A percentile compares a stretch with the other conserved stretches of the same genome.
These are phyloP conservation scores for Gallinago solitaria DNA, from an alignment of 2,797 vertebrate genomes.

Conservation along the genomic window DNA sequence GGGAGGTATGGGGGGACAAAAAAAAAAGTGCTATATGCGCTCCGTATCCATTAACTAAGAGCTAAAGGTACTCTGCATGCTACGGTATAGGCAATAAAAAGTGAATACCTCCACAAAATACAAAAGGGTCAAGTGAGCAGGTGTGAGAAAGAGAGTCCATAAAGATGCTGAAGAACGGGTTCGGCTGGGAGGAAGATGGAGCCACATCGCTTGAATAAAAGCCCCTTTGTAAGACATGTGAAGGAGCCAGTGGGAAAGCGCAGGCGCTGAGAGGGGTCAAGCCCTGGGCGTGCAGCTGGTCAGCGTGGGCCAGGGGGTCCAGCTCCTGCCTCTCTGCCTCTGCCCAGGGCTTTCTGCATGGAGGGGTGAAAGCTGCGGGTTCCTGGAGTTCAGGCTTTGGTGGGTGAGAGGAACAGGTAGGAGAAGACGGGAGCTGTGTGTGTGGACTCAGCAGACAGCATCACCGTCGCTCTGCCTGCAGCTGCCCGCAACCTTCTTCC, in stretches of 20 bases:
- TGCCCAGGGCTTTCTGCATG: background rate
- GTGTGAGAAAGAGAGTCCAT: background rate
- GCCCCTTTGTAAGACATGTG: background rate
- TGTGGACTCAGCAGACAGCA: background rate
- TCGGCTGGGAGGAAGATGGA: background rate
- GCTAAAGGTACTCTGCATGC: background rate
- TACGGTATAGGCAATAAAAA: background rate
- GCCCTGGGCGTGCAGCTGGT: background rate
- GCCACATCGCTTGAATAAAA: background rate
- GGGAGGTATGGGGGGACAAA: background rate
- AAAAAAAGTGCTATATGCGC: background rate
- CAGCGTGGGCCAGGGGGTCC: background rate
- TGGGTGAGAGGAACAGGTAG: background rate
- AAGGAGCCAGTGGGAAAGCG: background rate
- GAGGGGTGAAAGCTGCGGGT: background rate
- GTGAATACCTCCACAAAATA: background rate
- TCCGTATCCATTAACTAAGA: background rate
- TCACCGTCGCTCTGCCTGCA: background rate
- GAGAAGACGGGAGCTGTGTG: background rate
- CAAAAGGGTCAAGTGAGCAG: background rate
- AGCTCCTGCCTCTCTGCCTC: background rate
- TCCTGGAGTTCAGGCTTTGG: background rate
- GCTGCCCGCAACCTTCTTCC: background rate
- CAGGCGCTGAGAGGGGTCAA: background rate
- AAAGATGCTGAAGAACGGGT: background rate